Conservation (phyloP, 2,113 vertebrate species). For the Xiphorhynchus elegans region DNA sequence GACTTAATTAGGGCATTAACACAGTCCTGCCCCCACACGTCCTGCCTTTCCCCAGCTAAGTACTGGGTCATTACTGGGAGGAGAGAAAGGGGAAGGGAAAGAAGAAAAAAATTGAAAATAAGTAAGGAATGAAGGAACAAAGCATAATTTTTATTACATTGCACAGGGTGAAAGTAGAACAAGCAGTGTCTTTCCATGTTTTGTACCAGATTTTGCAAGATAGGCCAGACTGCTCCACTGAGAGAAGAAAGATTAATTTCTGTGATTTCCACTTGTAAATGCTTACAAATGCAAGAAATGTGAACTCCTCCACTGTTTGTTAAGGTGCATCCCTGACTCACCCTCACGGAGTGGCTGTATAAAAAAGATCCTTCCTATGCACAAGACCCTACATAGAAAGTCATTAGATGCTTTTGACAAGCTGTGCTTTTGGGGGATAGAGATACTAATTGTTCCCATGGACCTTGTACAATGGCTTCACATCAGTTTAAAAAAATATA, state of each 20-base stretch:
- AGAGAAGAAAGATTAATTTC: not conserved
- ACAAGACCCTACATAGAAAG: not conserved
- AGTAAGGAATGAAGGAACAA: not conserved
- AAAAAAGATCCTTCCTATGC: not conserved
- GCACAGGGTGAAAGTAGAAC: not conserved
- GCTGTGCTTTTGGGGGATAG: not conserved
- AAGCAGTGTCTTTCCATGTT: not conserved
- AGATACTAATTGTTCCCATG: not conserved
- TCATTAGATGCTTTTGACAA: not conserved
- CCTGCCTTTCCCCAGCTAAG: not conserved
- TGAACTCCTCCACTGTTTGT: not conserved
- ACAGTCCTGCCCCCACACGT: conserved; percentile 10
- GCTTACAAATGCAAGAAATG: not conserved
- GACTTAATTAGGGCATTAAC: conserved; percentile 66
- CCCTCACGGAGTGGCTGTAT: not conserved
- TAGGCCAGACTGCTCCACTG: not conserved
- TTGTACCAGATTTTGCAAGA: not conserved
- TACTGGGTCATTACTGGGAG: not conserved
- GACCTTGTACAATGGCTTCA: not conserved
- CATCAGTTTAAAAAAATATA: not conserved
- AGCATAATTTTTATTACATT: not conserved
- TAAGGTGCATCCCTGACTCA: not conserved
- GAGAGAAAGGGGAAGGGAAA: not conserved
- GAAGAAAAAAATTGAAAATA: not conserved
- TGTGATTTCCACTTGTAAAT: not conserved